phyloP scores from a whole-genome alignment of 1,140 invertebrate species.

The Microplitis mediator region DNA sequence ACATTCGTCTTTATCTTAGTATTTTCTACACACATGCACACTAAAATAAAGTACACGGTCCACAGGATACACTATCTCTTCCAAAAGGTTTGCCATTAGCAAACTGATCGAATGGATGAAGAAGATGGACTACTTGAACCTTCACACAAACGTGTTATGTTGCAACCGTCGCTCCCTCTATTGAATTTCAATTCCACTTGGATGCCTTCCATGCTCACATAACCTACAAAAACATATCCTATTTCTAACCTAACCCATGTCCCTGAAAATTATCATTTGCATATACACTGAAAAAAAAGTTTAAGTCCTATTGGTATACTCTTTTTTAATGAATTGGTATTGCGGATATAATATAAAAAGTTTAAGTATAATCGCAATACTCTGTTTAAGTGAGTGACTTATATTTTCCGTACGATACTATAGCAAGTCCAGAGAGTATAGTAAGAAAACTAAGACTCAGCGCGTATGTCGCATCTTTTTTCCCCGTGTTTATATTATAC shows the following conservation, averaged over 20 bases:
- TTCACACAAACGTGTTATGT: constrained; percentile 30
- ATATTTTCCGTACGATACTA: no score
- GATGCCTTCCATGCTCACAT: not conserved
- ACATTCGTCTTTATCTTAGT: constrained; percentile 22
- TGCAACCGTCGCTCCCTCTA: constrained; percentile 27
- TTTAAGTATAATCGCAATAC: no score
- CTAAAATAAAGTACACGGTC: not conserved
- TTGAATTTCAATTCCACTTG: constrained; percentile 49
- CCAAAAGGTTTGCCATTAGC: constrained; percentile 5
- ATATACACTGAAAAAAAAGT: no score
- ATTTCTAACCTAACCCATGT: not conserved
- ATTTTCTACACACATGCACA: not conserved
- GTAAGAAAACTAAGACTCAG: no score
- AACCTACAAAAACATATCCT: not conserved
- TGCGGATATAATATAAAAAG: no score
- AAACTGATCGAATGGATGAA: not conserved
- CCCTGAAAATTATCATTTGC: not conserved
- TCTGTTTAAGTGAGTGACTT: no score
- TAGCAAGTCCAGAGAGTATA: no score
- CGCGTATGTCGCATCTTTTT: no score
- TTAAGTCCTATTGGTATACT: no score
- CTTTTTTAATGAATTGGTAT: no score
- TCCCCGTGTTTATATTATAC: no score
- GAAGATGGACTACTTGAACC: constrained; percentile 3
- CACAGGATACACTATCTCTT: constrained; percentile 1